phyloP scores from a whole-genome alignment of 2,113 vertebrate genomes.

The Cavia porcellus region DNA sequence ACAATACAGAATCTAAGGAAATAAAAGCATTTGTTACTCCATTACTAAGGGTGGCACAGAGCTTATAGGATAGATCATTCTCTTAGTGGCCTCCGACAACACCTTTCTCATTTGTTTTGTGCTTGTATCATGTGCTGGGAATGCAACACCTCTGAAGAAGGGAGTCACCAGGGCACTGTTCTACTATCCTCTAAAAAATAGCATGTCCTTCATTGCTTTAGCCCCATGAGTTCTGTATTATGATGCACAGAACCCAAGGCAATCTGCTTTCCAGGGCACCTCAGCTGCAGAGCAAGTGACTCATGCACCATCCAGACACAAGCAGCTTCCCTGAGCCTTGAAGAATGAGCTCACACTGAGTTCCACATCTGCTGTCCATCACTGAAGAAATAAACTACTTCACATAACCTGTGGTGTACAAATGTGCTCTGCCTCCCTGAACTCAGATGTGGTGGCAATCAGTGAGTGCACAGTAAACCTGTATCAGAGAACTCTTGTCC shows the following conservation, averaged over 20 bases:
- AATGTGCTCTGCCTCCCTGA: not conserved
- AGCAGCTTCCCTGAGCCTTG: not conserved
- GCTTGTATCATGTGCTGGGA: not conserved
- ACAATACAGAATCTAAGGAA: rapidly evolving
- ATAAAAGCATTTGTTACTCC: too few relatives aligned
- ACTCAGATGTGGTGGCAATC: not conserved
- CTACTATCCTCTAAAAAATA: not conserved
- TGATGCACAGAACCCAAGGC: not conserved
- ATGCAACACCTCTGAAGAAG: not conserved
- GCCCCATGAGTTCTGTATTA: not conserved
- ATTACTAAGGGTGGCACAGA: not conserved
- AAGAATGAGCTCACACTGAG: not conserved
- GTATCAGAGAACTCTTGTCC: not conserved
- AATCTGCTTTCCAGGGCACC: not conserved
- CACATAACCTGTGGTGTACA: not conserved
- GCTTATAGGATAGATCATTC: not conserved
- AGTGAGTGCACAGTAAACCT: too few relatives aligned
- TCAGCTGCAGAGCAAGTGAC: not conserved
- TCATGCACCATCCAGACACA: not conserved
- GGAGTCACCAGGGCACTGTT: not conserved
- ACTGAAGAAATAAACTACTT: not conserved
- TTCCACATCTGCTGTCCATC: not conserved
- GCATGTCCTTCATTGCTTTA: not conserved
- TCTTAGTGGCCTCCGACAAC: too few relatives aligned
- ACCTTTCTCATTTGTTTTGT: not conserved